Evolutionary conservation across 2,888 invertebrate species (phyloP).

Genomic region (Netelia virgata): DNA sequence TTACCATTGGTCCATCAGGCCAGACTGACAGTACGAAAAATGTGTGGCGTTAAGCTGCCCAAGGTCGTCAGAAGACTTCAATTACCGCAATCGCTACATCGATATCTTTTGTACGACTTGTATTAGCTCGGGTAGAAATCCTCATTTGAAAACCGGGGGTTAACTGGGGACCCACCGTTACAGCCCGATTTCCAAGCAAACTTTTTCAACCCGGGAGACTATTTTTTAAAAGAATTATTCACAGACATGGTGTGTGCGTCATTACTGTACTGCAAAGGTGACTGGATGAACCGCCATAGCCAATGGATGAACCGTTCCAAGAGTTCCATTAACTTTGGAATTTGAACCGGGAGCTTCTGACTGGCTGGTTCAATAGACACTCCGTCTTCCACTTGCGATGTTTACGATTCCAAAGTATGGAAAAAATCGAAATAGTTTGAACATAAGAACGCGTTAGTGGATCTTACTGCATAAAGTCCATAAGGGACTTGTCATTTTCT

Average conservation of each 20-base stretch:
- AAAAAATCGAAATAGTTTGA: not conserved
- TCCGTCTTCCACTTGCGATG: not conserved
- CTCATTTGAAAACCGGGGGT: too few relatives aligned
- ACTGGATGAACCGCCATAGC: too few relatives aligned
- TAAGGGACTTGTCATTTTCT: not conserved
- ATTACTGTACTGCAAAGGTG: not conserved
- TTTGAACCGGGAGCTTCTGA: not conserved
- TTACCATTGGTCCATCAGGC: conserved; percentile 89
- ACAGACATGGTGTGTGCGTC: not conserved
- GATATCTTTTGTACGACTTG: conserved; percentile 90
- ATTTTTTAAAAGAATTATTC: not conserved
- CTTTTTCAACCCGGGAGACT: not conserved
- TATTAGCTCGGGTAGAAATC: conserved; percentile 66
- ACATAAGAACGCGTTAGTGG: not conserved
- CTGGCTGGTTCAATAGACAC: not conserved
- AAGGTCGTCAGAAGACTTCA: conserved; percentile 87
- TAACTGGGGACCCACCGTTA: too few relatives aligned
- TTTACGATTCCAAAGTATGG: not conserved
- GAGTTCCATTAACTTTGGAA: not conserved
- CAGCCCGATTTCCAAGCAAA: too few relatives aligned
- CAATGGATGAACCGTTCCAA: not conserved
- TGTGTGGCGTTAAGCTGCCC: conserved; percentile 87
- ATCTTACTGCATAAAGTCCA: not conserved
- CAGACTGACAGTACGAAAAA: conserved; percentile 87
- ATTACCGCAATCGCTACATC: conserved; percentile 88